Percentiles rank a stretch among this genome's conserved stretches.
phyloP scores from a whole-genome alignment of 2,888 invertebrate species.

The Empis livida region DNA sequence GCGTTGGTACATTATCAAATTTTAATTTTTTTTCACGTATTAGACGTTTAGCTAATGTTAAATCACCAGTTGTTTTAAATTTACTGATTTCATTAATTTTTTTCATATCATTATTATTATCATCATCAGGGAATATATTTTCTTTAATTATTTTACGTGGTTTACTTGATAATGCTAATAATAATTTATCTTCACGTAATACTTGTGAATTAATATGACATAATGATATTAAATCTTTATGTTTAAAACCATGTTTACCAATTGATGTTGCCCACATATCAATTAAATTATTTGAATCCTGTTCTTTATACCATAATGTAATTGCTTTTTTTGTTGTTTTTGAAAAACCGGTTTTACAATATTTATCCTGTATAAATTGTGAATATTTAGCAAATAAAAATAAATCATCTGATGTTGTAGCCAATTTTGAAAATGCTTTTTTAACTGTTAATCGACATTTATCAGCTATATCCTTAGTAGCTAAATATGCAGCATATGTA shows the following conservation, averaged over 20 bases:
- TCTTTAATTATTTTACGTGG: conserved; percentile 1
- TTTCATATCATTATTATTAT: conserved; percentile 1
- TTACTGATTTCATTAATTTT: conserved; percentile 16
- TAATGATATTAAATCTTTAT: conserved; percentile 21
- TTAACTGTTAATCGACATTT: too few relatives aligned
- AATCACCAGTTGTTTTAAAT: conserved; percentile 18
- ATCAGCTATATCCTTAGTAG: conserved; percentile 6
- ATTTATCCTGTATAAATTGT: conserved; percentile 16
- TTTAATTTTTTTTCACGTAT: conserved; percentile 19
- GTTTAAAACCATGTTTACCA: conserved; percentile 17
- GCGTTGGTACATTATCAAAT: conserved; percentile 24
- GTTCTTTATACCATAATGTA: conserved; percentile 23
- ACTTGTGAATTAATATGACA: conserved; percentile 20
- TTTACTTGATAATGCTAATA: conserved; percentile 16
- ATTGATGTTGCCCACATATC: conserved; percentile 22
- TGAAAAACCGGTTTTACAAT: conserved; percentile 19
- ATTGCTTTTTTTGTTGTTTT: conserved; percentile 27
- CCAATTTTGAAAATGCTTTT: conserved; percentile 15
- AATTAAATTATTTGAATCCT: conserved; percentile 16
- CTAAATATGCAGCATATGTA: conserved; percentile 22
- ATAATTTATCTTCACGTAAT: conserved; percentile 15
- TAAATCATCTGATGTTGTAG: conserved; percentile 21
- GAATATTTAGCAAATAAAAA: conserved; percentile 25
- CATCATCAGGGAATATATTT: background rate
- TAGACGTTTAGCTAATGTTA: conserved; percentile 6